Conservation (phyloP, 2,113 vertebrate genomes). For the Coptodon rendalli region DNA sequence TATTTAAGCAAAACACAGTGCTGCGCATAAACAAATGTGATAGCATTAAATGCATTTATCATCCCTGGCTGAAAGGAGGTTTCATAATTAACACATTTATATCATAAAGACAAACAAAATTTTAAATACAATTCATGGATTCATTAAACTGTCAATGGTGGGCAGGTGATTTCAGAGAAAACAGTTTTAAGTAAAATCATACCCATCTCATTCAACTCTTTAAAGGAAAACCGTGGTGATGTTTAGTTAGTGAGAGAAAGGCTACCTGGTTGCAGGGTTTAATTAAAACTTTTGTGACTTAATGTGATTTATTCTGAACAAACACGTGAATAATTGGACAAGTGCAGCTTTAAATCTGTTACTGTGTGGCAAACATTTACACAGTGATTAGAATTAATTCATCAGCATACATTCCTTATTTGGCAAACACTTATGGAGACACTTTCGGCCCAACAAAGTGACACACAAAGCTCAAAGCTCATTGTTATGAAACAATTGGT, state of each 20-base stretch:
- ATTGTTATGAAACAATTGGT: neutral
- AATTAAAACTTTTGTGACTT: constrained; percentile 19
- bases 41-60: neutral
- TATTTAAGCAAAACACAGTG: neutral
- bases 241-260: neutral
- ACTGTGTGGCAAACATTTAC: constrained; percentile 47
- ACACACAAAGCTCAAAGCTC: neutral
- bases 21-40: neutral
- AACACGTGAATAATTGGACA: constrained; percentile 35
- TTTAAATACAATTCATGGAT: neutral
- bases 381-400: constrained; percentile 24
- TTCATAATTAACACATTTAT: neutral
- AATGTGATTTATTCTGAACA: constrained; percentile 6
- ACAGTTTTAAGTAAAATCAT: fast-evolving
- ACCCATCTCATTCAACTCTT: neutral
- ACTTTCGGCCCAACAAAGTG: neutral
- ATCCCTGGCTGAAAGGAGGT: neutral
- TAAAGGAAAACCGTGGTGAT: neutral
- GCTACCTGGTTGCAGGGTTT: neutral
- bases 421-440: constrained; percentile 39
- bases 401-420: neutral
- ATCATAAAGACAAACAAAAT: fast-evolving
- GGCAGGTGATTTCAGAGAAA: neutral
- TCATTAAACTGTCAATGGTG: neutral
- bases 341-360: constrained; percentile 15